Evolutionary conservation across 2,888 invertebrate genomes (phyloP).

Genomic region (Aspidiotus destructor): DNA sequence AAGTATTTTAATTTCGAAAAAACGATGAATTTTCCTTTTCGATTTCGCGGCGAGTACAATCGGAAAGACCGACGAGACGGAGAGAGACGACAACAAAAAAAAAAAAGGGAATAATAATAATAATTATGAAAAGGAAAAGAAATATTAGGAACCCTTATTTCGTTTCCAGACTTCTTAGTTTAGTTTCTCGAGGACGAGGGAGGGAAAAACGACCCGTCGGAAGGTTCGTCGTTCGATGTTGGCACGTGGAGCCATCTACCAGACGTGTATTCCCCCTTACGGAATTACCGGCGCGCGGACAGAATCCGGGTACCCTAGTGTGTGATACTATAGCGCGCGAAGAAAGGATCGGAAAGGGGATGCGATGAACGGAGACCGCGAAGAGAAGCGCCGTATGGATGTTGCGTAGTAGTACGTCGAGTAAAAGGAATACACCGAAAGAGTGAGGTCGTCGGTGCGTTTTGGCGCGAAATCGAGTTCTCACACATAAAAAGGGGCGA

Average conservation of each 20-base stretch:
- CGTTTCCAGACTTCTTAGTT: background rate
- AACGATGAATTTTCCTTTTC: background rate
- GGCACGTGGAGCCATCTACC: slow-evolving; percentile 32
- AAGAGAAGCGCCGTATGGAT: background rate
- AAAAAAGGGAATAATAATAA: too few relatives aligned
- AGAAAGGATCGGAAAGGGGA: background rate
- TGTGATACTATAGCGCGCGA: background rate
- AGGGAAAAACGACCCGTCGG: background rate
- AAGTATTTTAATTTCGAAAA: background rate
- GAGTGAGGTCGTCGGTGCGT: slow-evolving; percentile 12
- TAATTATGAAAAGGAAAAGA: background rate
- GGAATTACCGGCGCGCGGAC: background rate
- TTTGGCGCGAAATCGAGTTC: slow-evolving; percentile 27
- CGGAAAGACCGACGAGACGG: too few relatives aligned
- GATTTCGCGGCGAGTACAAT: background rate
- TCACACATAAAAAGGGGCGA: slow-evolving; percentile 29
- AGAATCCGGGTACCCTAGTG: slow-evolving; percentile 2
- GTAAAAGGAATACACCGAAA: background rate
- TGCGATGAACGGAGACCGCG: background rate
- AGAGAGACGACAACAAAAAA: too few relatives aligned
- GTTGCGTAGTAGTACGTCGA: slow-evolving; percentile 2
- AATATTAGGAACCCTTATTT: background rate
- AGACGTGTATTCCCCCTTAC: slow-evolving; percentile 17
- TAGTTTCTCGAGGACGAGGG: slow-evolving; percentile 5
- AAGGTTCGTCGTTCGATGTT: slow-evolving; percentile 16